A percentile compares a stretch with the other conserved stretches of the same genome.
Evolutionary conservation across 2,797 vertebrate genomes (phyloP).

Genomic region (Chelmon rostratus): DNA sequence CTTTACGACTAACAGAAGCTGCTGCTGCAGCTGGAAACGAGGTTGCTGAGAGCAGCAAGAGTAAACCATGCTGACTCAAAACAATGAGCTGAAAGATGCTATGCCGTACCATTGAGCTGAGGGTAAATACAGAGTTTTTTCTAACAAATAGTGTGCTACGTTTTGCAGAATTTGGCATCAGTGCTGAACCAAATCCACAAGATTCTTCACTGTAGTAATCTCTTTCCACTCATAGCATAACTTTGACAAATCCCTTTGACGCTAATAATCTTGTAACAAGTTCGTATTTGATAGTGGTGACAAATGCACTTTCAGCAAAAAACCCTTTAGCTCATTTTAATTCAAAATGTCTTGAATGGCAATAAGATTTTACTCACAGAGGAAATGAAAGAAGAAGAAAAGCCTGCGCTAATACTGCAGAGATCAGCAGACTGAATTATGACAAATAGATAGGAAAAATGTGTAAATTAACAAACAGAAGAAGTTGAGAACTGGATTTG

Average conservation of each 20-base stretch:
- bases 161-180: background rate
- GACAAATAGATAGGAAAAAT: background rate
- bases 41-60: too few relatives aligned
- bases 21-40: too few relatives aligned
- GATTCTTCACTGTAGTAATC: background rate
- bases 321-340: conserved; percentile 1
- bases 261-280: conserved; percentile 1
- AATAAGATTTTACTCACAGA: background rate
- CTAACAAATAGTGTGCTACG: background rate
- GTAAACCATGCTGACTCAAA: too few relatives aligned
- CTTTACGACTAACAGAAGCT: too few relatives aligned
- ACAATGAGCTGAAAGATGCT: too few relatives aligned
- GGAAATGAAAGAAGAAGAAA: background rate
- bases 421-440: background rate
- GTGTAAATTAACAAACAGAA: background rate
- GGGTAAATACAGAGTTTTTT: background rate
- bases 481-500: background rate
- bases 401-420: background rate
- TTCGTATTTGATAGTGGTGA: conserved; percentile 2
- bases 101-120: background rate
- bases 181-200: background rate
- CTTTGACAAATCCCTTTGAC: background rate
- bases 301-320: conserved; percentile 6
- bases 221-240: background rate
- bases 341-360: background rate